These are phyloP conservation scores for Rana temporaria DNA, from an alignment of 2,113 vertebrate genomes.

Conservation along the genomic window DNA sequence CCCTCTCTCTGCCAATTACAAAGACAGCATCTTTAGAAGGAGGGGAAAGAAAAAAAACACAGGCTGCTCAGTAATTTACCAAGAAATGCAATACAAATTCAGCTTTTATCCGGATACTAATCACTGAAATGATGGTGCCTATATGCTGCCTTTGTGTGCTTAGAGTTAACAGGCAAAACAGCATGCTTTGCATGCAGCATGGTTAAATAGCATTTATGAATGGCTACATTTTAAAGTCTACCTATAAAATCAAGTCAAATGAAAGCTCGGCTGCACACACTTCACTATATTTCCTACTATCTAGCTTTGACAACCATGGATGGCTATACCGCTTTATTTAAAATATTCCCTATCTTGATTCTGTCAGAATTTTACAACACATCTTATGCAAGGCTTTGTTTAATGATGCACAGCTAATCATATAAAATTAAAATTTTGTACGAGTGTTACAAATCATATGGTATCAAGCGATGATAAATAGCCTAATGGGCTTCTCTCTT, in stretches of 20 bases:
- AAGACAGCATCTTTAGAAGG: conserved; percentile 76
- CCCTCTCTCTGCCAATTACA: conserved; percentile 98
- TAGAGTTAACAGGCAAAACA: conserved; percentile 76
- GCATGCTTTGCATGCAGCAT: conserved; percentile 69
- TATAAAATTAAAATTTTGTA: conserved; percentile 99
- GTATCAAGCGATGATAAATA: conserved; percentile 90
- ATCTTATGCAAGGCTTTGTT: conserved; percentile 90
- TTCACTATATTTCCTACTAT: conserved; percentile 81
- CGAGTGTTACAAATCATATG: conserved; percentile 91
- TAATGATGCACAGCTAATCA: conserved; percentile 99
- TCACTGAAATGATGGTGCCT: conserved; percentile 84
- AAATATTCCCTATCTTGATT: conserved; percentile 90
- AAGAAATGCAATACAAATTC: conserved; percentile 89
- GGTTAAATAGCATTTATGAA: conserved; percentile 78
- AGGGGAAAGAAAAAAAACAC: conserved; percentile 65
- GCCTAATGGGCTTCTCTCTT: conserved; percentile 88
- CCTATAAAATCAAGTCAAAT: conserved; percentile 80
- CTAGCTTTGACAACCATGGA: conserved; percentile 81
- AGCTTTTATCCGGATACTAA: conserved; percentile 74
- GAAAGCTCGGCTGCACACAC: conserved; percentile 75
- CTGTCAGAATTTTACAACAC: conserved; percentile 86
- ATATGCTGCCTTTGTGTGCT: conserved; percentile 74
- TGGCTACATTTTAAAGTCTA: conserved; percentile 78
- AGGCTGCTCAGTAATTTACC: conserved; percentile 87
- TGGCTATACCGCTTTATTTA: conserved; percentile 82